These are phyloP conservation scores for Pseudopodoces humilis DNA, from an alignment of 2,113 vertebrate species.

Conservation along the genomic window DNA sequence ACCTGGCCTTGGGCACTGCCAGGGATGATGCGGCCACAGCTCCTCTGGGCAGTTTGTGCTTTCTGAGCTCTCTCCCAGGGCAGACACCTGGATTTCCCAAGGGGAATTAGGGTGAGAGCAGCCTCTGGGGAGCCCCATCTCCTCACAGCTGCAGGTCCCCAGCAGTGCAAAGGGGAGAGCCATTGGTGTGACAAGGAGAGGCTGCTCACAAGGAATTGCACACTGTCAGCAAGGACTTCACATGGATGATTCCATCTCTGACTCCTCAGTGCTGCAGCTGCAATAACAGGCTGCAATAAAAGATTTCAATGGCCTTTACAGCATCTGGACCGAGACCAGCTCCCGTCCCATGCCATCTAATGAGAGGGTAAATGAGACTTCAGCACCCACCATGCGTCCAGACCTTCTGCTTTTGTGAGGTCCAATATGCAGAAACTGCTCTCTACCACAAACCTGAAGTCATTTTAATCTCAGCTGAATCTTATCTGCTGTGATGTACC, in stretches of 20 bases:
- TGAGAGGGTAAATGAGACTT: slow-evolving; percentile 21
- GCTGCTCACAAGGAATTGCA: not conserved
- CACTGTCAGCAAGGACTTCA: accelerated
- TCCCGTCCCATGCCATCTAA: not conserved
- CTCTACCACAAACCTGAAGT: slow-evolving; percentile 27
- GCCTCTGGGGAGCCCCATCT: accelerated
- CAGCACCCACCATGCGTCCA: not conserved
- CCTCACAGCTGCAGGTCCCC: accelerated
- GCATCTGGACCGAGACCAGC: not conserved
- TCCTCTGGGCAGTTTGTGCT: accelerated
- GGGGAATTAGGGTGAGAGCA: not conserved
- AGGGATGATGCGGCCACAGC: not conserved
- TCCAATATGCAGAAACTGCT: slow-evolving; percentile 10
- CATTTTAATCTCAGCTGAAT: slow-evolving; percentile 62
- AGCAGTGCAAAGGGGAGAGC: not conserved
- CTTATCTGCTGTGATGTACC: not conserved
- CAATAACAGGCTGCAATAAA: not conserved
- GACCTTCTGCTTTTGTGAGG: slow-evolving; percentile 10
- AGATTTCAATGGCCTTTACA: not conserved
- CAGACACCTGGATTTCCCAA: not conserved
- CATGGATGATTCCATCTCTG: not conserved
- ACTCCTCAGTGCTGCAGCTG: not conserved
- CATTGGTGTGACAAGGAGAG: not conserved
- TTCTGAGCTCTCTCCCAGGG: not conserved
- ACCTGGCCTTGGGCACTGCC: not conserved